Percentiles rank a stretch among this genome's conserved stretches.
Conservation (phyloP, 1,140 invertebrate genomes). For the Drosophila varians region DNA sequence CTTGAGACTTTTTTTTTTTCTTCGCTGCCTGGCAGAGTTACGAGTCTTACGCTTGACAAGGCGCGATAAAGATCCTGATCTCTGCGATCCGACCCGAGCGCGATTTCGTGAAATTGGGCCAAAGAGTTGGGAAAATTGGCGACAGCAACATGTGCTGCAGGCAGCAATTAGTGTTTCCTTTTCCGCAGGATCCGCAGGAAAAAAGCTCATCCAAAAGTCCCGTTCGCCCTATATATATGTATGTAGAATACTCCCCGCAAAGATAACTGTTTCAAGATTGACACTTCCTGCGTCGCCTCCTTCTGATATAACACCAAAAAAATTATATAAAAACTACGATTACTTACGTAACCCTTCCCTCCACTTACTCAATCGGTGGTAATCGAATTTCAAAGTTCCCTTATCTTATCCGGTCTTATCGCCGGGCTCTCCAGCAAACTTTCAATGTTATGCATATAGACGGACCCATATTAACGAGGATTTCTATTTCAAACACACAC, state of each 20-base stretch:
- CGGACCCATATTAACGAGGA: constrained; percentile 6
- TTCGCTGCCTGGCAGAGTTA: constrained; percentile 47
- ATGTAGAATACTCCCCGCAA: too few species aligned
- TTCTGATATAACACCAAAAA: constrained; percentile 47
- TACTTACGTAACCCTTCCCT: constrained; percentile 3
- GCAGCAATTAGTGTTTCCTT: constrained; percentile 66
- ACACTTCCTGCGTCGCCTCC: constrained; percentile 2
- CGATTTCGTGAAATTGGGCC: constrained; percentile 45
- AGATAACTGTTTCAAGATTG: neutral
- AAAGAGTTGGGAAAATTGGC: constrained; percentile 31
- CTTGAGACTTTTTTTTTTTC: neutral
- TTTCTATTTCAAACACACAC: constrained; percentile 26
- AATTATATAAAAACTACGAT: constrained; percentile 27
- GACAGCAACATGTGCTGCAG: constrained; percentile 23
- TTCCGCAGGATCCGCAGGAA: constrained; percentile 18
- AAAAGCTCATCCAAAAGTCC: neutral
- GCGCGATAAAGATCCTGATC: constrained; percentile 75
- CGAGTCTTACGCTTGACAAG: constrained; percentile 54
- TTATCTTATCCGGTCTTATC: constrained; percentile 52
- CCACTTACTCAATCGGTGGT: neutral
- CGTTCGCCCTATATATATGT: too few species aligned
- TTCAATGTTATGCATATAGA: constrained; percentile 36
- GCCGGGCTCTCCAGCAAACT: constrained; percentile 27
- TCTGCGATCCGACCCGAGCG: constrained; percentile 10
- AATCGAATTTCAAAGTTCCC: constrained; percentile 13